Conservation (phyloP, 2,888 invertebrate species). For the Cephus nigrinus region DNA sequence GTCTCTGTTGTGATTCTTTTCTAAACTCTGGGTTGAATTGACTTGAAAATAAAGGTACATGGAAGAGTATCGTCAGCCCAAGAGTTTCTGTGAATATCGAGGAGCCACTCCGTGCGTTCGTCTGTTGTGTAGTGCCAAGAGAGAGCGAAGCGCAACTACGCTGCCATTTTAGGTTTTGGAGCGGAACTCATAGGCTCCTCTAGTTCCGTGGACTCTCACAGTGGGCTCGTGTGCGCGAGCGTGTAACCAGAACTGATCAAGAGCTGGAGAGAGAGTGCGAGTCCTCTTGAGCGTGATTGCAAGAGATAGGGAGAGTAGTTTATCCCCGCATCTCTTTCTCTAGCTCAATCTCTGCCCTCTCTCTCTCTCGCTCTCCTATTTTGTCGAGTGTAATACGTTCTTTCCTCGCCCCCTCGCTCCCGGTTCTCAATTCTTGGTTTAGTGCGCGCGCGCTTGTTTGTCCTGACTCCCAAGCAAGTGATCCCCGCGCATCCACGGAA, state of each 20-base stretch:
- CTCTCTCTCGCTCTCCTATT: conserved; percentile 16
- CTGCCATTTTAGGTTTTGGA: conserved; percentile 38
- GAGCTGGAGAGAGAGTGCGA: neutral
- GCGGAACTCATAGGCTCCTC: conserved; percentile 3
- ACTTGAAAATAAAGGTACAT: neutral
- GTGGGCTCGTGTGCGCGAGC: conserved; percentile 1
- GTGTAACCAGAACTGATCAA: neutral
- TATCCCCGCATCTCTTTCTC: neutral
- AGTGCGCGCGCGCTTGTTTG: conserved; percentile 23
- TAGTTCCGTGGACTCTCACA: conserved; percentile 4
- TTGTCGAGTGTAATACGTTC: conserved; percentile 25
- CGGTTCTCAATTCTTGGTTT: conserved; percentile 12
- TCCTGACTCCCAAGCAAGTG: conserved; percentile 33
- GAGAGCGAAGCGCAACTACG: conserved; percentile 28
- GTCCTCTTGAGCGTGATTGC: neutral
- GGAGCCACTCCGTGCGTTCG: neutral
- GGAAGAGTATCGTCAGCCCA: neutral
- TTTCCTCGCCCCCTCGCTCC: conserved; percentile 23
- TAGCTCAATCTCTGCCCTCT: neutral
- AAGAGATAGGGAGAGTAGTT: neutral
- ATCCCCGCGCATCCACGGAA: conserved; percentile 53
- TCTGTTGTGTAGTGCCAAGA: conserved; percentile 15
- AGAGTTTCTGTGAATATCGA: neutral
- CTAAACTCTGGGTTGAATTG: neutral
- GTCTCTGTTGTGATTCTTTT: neutral